These are phyloP conservation scores for Monopterus albus DNA, from an alignment of 2,113 vertebrate genomes.

Conservation along the genomic window DNA sequence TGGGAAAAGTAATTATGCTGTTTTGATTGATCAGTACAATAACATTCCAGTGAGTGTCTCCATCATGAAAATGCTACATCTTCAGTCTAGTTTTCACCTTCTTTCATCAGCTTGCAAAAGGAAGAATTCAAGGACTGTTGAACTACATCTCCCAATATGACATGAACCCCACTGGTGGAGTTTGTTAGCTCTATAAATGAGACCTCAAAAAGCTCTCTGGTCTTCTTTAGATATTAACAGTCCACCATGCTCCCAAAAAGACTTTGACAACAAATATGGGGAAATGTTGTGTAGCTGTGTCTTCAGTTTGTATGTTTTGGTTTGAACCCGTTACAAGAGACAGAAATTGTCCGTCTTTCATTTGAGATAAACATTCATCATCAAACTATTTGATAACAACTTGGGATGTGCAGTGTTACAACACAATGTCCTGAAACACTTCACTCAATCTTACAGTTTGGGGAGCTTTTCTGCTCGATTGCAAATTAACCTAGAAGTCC, in stretches of 20 bases:
- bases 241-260: background rate
- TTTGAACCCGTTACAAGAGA: conserved; percentile 12
- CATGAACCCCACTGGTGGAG: conserved; percentile 3
- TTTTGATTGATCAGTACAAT: conserved; percentile 37
- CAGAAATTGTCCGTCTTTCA: conserved; percentile 35
- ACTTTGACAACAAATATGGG: background rate
- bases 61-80: too few relatives aligned
- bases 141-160: conserved; percentile 7
- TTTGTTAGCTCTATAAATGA: conserved; percentile 12
- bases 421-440: background rate
- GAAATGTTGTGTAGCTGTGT: too few relatives aligned
- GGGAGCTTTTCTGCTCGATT: conserved; percentile 18
- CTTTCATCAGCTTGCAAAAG: background rate
- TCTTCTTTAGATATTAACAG: too few relatives aligned
- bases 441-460: background rate
- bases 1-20: conserved; percentile 7
- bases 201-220: conserved; percentile 1
- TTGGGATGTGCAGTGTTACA: background rate
- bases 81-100: too few relatives aligned
- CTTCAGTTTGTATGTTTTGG: background rate
- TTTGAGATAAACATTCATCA: conserved; percentile 7
- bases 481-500: too few relatives aligned
- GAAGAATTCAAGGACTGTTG: background rate
- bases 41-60: conserved; percentile 16
- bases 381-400: conserved; percentile 10